A percentile compares a stretch with the other conserved stretches of the same genome.
These are phyloP conservation scores for Odontocolon sp. DNA, from an alignment of 2,888 invertebrate genomes.

Conservation along the genomic window DNA sequence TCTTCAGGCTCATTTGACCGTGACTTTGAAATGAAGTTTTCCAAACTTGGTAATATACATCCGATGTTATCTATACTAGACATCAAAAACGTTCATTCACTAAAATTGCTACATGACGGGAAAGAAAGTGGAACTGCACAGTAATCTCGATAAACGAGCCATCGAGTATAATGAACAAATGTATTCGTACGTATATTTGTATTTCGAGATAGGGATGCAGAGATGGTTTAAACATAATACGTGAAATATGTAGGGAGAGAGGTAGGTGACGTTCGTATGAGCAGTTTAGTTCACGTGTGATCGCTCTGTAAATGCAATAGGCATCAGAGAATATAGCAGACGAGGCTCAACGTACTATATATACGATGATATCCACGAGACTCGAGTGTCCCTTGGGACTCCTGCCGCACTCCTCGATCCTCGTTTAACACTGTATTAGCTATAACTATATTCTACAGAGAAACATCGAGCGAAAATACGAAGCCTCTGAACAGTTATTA, in stretches of 20 bases:
- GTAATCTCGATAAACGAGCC: no score
- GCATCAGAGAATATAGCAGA: conserved; percentile 14
- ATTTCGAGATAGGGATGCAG: no score
- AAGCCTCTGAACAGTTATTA: conserved; percentile 75
- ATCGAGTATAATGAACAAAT: no score
- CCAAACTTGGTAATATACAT: no score
- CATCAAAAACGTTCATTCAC: no score
- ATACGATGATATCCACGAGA: conserved; percentile 53
- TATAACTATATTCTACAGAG: conserved; percentile 7
- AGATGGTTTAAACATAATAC: conserved; percentile 41
- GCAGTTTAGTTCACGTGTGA: conserved; percentile 39
- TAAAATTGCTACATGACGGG: no score
- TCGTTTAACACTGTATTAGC: conserved; percentile 12
- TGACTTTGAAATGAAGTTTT: no score
- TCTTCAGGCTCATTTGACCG: no score
- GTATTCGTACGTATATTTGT: no score
- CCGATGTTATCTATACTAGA: no score
- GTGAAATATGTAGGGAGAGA: conserved; percentile 10
- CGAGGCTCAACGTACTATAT: conserved; percentile 35
- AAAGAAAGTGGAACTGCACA: no score
- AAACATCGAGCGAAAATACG: conserved; percentile 53
- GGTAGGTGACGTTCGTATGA: conserved; percentile 19
- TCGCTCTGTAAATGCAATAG: conserved; percentile 51
- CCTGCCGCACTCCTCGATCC: conserved; percentile 30
- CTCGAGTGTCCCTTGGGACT: conserved; percentile 49